Evolutionary conservation across 2,113 vertebrate genomes (phyloP).

Genomic region (Microcebus griseorufus): DNA sequence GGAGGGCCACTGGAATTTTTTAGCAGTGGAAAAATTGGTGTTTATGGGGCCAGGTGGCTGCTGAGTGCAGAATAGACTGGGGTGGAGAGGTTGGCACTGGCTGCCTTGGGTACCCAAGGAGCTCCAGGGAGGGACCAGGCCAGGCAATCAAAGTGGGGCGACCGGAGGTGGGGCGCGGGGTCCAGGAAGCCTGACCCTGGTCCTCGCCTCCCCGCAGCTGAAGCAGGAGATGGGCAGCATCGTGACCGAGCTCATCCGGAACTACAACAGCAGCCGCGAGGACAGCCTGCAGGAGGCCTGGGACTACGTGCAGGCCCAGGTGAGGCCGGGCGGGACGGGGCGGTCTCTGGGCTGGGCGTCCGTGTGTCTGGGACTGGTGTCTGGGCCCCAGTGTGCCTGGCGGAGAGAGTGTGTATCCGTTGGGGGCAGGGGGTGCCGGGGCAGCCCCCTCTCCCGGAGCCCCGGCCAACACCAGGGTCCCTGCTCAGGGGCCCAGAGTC

Average conservation of each 20-base stretch:
- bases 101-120: background rate
- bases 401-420: background rate
- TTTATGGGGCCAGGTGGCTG: fast-evolving
- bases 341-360: background rate
- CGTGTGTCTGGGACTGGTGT: background rate
- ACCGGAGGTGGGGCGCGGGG: fast-evolving
- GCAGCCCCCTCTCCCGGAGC: background rate
- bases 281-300: constrained; percentile 87
- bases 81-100: background rate
- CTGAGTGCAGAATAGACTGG: background rate
- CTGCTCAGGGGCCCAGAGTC: background rate
- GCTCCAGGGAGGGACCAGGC: background rate
- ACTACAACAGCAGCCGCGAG: constrained; percentile 78
- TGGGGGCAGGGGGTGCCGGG: background rate
- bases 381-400: fast-evolving
- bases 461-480: background rate
- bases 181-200: fast-evolving
- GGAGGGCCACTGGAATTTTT: background rate
- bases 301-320: constrained; percentile 94
- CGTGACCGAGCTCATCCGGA: constrained; percentile 82
- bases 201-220: constrained; percentile 82
- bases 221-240: constrained; percentile 85
- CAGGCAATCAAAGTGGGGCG: fast-evolving
- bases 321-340: constrained; percentile 13
- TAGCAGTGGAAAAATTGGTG: background rate